A percentile compares a stretch with the other conserved stretches of the same genome.
These are phyloP conservation scores for Neocrepidodera transversa DNA, from an alignment of 2,888 invertebrate genomes.

Conservation along the genomic window DNA sequence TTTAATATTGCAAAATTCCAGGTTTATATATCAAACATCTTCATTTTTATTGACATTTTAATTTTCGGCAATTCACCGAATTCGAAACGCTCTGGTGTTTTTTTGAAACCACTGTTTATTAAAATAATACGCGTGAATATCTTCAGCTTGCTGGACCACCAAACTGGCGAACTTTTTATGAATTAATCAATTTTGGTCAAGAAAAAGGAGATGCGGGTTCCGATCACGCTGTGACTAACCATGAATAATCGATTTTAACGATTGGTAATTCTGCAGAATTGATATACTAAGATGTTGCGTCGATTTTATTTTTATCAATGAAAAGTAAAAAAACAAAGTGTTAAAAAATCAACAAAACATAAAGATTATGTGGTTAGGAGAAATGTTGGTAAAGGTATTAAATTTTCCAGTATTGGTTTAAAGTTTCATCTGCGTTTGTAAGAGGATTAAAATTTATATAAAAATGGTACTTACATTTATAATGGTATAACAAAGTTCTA, in stretches of 20 bases:
- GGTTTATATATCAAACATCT: too few species aligned
- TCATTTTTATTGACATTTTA: not conserved
- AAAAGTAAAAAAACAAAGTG: too few species aligned
- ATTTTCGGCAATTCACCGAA: not conserved
- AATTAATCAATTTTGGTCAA: slow-evolving; percentile 4
- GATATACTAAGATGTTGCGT: slow-evolving; percentile 12
- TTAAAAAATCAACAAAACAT: too few species aligned
- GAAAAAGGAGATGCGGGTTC: slow-evolving; percentile 3
- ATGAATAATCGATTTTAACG: slow-evolving; percentile 15
- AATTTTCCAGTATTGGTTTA: too few species aligned
- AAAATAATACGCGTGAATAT: slow-evolving; percentile 9
- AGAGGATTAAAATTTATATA: too few species aligned
- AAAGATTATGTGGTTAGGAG: too few species aligned
- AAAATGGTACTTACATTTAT: too few species aligned
- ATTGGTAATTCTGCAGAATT: slow-evolving; percentile 11
- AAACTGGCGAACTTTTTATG: slow-evolving; percentile 4
- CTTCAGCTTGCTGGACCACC: slow-evolving; percentile 6
- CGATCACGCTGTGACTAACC: slow-evolving; percentile 12
- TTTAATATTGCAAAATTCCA: too few species aligned
- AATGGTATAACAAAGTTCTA: too few species aligned
- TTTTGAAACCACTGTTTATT: slow-evolving; percentile 2
- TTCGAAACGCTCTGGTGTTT: not conserved
- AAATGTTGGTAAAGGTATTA: too few species aligned
- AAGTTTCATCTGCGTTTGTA: too few species aligned
- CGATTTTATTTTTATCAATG: slow-evolving; percentile 10